Evolutionary conservation across 2,113 vertebrate genomes (phyloP).

Genomic region (Corythornis madagascariensis): DNA sequence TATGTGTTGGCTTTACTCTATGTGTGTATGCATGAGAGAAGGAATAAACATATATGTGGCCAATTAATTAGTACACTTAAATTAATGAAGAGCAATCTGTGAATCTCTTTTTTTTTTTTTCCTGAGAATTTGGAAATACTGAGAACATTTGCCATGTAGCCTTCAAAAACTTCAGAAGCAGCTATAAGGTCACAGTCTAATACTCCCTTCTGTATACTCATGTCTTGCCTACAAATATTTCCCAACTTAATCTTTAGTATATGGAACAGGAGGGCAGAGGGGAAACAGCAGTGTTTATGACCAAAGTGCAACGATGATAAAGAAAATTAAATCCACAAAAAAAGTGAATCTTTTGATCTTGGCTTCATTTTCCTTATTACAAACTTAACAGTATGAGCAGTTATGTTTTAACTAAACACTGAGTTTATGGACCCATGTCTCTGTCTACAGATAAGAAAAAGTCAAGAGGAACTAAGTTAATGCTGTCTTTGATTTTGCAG

Average conservation of each 20-base stretch:
- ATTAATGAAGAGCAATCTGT: constrained; percentile 37
- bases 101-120: constrained; percentile 15
- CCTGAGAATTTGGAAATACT: constrained; percentile 52
- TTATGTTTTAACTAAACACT: constrained; percentile 53
- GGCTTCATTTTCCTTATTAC: constrained; percentile 55
- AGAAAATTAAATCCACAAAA: constrained; percentile 22
- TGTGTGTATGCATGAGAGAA: background rate
- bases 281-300: constrained; percentile 50
- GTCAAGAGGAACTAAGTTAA: constrained; percentile 46
- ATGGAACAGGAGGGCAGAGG: constrained; percentile 48
- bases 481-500: constrained; percentile 2
- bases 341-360: constrained; percentile 41
- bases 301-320: constrained; percentile 30
- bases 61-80: constrained; percentile 15
- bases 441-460: constrained; percentile 47
- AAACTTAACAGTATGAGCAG: constrained; percentile 35
- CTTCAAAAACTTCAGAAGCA: constrained; percentile 62
- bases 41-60: constrained; percentile 29
- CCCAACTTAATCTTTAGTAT: constrained; percentile 37
- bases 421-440: constrained; percentile 58
- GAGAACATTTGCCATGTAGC: constrained; percentile 34
- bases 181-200: constrained; percentile 45
- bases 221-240: constrained; percentile 68
- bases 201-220: constrained; percentile 62
- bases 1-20: constrained; percentile 45